Evolutionary conservation across 2,113 vertebrate genomes (phyloP), one percentile per base, ranked within the genome.

Genomic region (Halichoerus grypus): DNA sequence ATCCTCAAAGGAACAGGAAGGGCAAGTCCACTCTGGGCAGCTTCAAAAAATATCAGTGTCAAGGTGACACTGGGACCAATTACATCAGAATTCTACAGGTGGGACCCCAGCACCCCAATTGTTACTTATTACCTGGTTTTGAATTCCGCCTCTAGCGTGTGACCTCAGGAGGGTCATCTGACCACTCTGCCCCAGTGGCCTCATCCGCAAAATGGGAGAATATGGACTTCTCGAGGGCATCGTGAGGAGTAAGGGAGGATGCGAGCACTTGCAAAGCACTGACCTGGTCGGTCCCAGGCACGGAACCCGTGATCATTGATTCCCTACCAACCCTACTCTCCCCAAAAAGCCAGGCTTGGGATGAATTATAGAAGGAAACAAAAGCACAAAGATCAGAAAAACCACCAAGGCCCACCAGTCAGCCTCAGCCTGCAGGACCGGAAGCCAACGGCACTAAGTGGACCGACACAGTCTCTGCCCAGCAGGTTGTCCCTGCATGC

Each of bases 181-280:
- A 21, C 49, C 76, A 33, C 69, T 21, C 15, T 31, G 57, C 36
- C 65, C 67, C 71, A 4, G 8, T 5, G 36, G n/a, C 31, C 77
- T 24, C 51, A 7, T 49, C 67, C 84, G 31, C 36, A 31, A 33
- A 42, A 42, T 2, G 49, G 49, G 18, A 55, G 46, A 26, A n/a
- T 0, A 5, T 1, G 31, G 65, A 57, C 55, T 4, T 9, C 55
- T 31, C 0, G 0, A 24, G 53, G 31, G 3, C 1, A 0, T 16
- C 0, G 3, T 0, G 4, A 57, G 16, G n/a, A 59, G 4, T 8
- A 22, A 1, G 21, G 7, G n/a, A 24, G 31, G 63, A 12, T 0
- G 4, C 0, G 0, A 4, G 12, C 21, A 0, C 5, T 15, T 1
- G 22, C 67, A 3, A 0, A 12, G 28, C 7, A 0, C 55, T 5